These are phyloP conservation scores for Eurytoma californica DNA, from an alignment of 2,888 invertebrate species.

Conservation along the genomic window DNA sequence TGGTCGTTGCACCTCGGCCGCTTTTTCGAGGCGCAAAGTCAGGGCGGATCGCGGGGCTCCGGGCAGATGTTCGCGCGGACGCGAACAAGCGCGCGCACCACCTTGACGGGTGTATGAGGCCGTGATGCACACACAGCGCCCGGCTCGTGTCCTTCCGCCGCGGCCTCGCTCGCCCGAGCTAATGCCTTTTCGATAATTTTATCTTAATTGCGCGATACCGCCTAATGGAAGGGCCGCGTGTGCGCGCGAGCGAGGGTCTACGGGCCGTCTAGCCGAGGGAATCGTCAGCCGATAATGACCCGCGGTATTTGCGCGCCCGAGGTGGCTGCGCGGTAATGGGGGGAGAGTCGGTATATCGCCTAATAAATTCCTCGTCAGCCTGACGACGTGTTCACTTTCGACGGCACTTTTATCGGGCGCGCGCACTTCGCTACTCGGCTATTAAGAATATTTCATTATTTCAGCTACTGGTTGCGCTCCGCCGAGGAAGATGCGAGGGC, in stretches of 20 bases:
- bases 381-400: slow-evolving; percentile 13
- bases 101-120: not conserved
- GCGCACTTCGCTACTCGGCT: not conserved
- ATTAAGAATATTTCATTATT: slow-evolving; percentile 45
- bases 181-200: slow-evolving; percentile 58
- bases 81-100: slow-evolving; percentile 28
- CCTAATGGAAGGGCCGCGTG: slow-evolving; percentile 50
- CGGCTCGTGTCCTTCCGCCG: not conserved
- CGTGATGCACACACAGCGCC: not conserved
- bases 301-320: not conserved
- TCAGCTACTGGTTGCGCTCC: not conserved
- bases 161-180: not conserved
- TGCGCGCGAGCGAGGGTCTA: slow-evolving; percentile 3
- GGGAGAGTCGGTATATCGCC: not conserved
- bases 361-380: slow-evolving; percentile 40
- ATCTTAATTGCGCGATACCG: slow-evolving; percentile 56
- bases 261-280: slow-evolving; percentile 18
- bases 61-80: slow-evolving; percentile 49
- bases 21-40: slow-evolving; percentile 16
- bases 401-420: slow-evolving; percentile 28
- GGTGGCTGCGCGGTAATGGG: not conserved
- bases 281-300: slow-evolving; percentile 39
- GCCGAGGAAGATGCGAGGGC: not conserved
- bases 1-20: slow-evolving; percentile 36
- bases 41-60: not conserved